Base-by-base conservation (phyloP, 2,888 invertebrate genomes). In the Matsumyia berberina region DNA sequence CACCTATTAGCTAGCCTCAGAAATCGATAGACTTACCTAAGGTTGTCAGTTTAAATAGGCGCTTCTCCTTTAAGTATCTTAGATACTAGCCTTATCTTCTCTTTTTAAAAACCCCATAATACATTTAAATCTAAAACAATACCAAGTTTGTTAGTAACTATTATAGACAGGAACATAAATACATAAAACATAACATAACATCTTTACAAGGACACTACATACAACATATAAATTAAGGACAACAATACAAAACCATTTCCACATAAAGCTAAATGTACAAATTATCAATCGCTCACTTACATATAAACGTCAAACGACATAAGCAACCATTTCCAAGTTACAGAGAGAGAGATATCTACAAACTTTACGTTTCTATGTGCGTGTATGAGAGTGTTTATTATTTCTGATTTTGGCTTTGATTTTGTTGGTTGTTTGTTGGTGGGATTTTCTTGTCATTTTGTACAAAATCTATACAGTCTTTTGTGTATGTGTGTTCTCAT, bases 271-370 rank as follows among this genome's bases (percentile, higher is more conserved):
- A 55, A 29, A 39, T 15, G n/a, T 37, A 83, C 44, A 79, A 62
- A 62, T 55, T 17, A 46, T 55, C 60, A 83, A 73, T 60, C 69
- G 69, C 80, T 80, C 70, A 85, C 85, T 85, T 85, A 85, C 85
- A 80, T 85, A 80, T 83, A 80, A 55, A 12, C 8, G 31, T 79
- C 64, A 58, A 72, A 79, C 70, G 85, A 85, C 80, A 64, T 64
- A 76, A 85, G 79, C 74, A 85, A 80, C 85, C 80, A 85, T 55
- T 76, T 80, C 85, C 85, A 83, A 62, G 46, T 60, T 51, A 80
- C 64, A 74, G 73, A 83, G 46, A 53, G 46, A 53, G 74, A 67
- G 35, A 31, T 85, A 80, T 76, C 69, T 80, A 85, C 85, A 85
- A 78, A 67, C 67, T 67, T 73, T 44, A 69, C 60, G 64, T 53